Evolutionary conservation across 2,888 invertebrate genomes (phyloP), one percentile per base, ranked within the genome.

Genomic region (Herminia tarsipennalis): DNA sequence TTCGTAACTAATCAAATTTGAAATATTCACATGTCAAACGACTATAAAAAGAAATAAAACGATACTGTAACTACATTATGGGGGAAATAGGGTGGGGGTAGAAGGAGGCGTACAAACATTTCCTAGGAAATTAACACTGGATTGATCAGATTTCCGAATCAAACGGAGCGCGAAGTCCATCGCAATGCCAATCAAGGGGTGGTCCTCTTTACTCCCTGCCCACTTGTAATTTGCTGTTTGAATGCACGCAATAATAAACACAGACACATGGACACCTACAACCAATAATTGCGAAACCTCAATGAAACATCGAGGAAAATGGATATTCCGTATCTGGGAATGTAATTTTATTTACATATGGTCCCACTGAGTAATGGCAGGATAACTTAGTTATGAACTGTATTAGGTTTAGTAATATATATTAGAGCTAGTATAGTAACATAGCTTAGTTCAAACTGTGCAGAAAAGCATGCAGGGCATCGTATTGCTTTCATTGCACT

Each of bases 131-230:
- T 89, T 86, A 86, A 83, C 83, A 70, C 78, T 68, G 79, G 76
- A 83, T 83, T 86, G 83, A 88, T 88, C 86, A 81, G 86, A 88
- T 88, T 88, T 89, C 88, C 89, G 83, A 69, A 72, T 74, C 73
- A 78, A 84, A 77, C 77, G 81, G 78, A 70, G 75, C 81, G 77
- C 70, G 76, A 78, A 76, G 78, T 85, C 84, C 83, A 80, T 88
- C 83, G 88, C 83, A 84, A 86, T 84, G 87, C 86, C 88, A 89
- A 89, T 89, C 86, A 88, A 76, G 68, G 70, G 59, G 48, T 48
- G 29, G 40, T 38, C 52, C 66, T 67, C 63, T 69, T 65, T 65
- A 33, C 59, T 54, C 48, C 62, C 66, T 37, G 43, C 66, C 67
- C 66, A 66, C 61, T 67, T 54, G 70, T 74, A 70, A 77, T 75